Evolutionary conservation across 2,888 invertebrate genomes (phyloP).

Genomic region (Cataglyphis rosenhaueri): DNA sequence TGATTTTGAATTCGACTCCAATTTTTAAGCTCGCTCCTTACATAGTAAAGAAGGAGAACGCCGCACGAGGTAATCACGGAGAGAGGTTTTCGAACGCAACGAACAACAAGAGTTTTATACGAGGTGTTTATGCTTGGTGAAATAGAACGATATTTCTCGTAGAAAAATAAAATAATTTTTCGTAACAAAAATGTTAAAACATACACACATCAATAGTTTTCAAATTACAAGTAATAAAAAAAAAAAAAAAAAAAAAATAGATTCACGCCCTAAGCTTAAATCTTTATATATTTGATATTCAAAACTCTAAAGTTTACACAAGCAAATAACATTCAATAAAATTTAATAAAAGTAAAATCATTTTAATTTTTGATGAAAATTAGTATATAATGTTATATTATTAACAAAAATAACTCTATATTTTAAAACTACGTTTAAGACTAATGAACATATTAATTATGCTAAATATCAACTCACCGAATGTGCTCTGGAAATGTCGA

Average conservation of each 20-base stretch:
- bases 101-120: conserved; percentile 15
- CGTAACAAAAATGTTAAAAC: neutral
- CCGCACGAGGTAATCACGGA: conserved; percentile 40
- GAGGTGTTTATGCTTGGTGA: neutral
- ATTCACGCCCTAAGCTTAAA: neutral
- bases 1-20: conserved; percentile 36
- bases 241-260: neutral
- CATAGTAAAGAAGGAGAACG: neutral
- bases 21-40: conserved; percentile 46
- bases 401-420: neutral
- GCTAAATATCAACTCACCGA: conserved; percentile 33
- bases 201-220: neutral
- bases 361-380: neutral
- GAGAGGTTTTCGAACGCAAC: conserved; percentile 39
- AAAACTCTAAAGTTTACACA: neutral
- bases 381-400: neutral
- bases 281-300: neutral
- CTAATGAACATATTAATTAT: conserved; percentile 24
- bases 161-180: conserved; percentile 24
- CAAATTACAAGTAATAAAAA: neutral
- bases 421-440: neutral
- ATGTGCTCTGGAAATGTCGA: conserved; percentile 18
- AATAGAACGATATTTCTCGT: neutral
- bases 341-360: neutral
- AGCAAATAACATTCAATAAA: conserved; percentile 1